Evolutionary conservation across 2,797 vertebrate species (phyloP), one percentile per base, ranked within the genome.

Genomic region (Sternotherus odoratus): DNA sequence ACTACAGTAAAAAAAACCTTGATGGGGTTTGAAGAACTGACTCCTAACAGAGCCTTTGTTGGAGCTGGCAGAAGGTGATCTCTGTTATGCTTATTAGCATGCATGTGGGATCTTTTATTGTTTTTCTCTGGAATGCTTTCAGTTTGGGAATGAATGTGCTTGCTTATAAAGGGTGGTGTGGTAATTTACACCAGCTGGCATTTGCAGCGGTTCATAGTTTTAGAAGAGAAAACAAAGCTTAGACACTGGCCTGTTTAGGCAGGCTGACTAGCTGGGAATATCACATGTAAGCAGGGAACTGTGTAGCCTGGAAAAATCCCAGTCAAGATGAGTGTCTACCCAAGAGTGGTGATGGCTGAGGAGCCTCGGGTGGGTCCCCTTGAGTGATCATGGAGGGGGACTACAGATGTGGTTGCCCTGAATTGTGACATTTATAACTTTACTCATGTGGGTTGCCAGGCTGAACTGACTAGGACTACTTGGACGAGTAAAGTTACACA

Each of bases 401-500:
- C 33, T 9, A 66, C 8, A 66, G 16, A 66, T n/a, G 33, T n/a
- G 16, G 16, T n/a, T 63, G 60, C 60, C 33, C 60, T 63, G 60
- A 63, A 63, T 4, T 63, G 33, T 17, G 33, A n/a, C 13, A n/a
- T 63, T 63, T 17, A 6, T 66, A 89, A 19, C 28, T 83, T 74
- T 90, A 86, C 8, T 15, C 87, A 85, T 69, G 9, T 9, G 60
- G 33, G 5, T 9, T 54, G 36, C 1, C 7, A 81, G 28, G 1
- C 79, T 87, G 60, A 66, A 66, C 16, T 66, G 33, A 24, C 12
- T 2, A 79, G 15, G 12, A 63, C 84, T 89, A 26, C 54, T 91
- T 21, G 43, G 0, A 0, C 33, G 36, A 91, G 39, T 54, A 79
- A 50, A 21, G 39, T 56, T 43, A n/a, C 39, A 66, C 19, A 51